Evolutionary conservation across 2,797 vertebrate genomes (phyloP).

Genomic region (Hapalemur alaotrensis): DNA sequence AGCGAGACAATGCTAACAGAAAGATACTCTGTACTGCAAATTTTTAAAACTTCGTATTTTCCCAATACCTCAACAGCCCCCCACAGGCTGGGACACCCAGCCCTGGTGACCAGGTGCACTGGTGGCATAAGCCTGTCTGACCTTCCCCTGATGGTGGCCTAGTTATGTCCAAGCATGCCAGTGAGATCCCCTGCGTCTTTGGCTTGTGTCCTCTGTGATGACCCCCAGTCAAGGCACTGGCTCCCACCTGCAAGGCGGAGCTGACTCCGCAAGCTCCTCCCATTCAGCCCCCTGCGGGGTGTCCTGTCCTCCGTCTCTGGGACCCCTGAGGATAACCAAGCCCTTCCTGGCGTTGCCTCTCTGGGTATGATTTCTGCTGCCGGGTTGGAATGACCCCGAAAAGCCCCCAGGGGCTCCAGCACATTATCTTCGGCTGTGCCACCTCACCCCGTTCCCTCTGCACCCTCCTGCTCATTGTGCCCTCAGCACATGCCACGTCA

Average conservation of each 20-base stretch:
- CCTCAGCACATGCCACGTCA: fast-evolving
- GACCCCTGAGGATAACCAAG: background rate
- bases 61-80: background rate
- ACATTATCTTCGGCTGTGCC: fast-evolving
- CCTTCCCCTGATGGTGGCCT: too few species aligned
- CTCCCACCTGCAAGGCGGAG: background rate
- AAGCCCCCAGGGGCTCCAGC: background rate
- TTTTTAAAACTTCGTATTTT: background rate
- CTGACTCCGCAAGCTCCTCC: background rate
- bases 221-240: background rate
- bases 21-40: background rate
- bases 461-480: background rate
- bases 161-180: background rate
- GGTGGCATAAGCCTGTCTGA: background rate
- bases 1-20: too few species aligned
- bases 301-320: background rate
- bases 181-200: background rate
- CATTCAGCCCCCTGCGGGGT: background rate
- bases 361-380: background rate
- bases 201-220: too few species aligned
- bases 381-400: too few species aligned
- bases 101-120: background rate
- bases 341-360: background rate
- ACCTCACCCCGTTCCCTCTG: background rate
- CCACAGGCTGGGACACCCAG: background rate